phyloP scores from a whole-genome alignment of 2,797 vertebrate species.

The Mus minutoides region DNA sequence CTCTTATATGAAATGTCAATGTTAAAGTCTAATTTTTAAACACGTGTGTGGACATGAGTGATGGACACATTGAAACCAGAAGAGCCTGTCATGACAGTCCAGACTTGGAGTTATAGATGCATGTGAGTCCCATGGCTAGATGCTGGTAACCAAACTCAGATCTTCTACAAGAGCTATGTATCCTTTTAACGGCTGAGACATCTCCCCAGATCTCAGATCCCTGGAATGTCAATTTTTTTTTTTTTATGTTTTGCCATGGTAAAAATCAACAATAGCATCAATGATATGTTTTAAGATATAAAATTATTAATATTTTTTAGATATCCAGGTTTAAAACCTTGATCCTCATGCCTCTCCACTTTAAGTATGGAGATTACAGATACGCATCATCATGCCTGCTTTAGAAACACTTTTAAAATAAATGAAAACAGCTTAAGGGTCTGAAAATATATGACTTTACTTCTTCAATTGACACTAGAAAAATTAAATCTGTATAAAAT shows the following conservation, averaged over 20 bases:
- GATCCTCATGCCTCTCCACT: not conserved
- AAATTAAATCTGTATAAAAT: conserved; percentile 27
- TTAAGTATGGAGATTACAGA: not conserved
- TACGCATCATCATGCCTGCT: not conserved
- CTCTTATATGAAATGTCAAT: not conserved
- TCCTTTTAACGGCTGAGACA: not conserved
- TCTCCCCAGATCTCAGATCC: not conserved
- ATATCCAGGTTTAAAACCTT: not conserved
- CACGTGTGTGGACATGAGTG: not conserved
- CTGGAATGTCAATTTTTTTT: not conserved
- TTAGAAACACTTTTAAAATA: not conserved
- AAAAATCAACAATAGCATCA: not conserved
- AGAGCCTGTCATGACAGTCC: too few species aligned
- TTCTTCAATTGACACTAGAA: conserved; percentile 18
- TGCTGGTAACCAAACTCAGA: not conserved
- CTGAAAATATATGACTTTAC: not conserved
- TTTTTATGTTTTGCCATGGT: not conserved
- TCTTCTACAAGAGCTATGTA: not conserved
- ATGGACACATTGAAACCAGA: not conserved
- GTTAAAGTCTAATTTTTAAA: not conserved
- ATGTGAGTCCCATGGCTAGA: not conserved
- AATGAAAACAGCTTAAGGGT: not conserved
- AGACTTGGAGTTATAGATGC: not conserved
- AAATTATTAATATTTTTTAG: not conserved
- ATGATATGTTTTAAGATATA: not conserved